Base-by-base conservation (phyloP, 2,797 vertebrate genomes). In the Limosa lapponica region DNA sequence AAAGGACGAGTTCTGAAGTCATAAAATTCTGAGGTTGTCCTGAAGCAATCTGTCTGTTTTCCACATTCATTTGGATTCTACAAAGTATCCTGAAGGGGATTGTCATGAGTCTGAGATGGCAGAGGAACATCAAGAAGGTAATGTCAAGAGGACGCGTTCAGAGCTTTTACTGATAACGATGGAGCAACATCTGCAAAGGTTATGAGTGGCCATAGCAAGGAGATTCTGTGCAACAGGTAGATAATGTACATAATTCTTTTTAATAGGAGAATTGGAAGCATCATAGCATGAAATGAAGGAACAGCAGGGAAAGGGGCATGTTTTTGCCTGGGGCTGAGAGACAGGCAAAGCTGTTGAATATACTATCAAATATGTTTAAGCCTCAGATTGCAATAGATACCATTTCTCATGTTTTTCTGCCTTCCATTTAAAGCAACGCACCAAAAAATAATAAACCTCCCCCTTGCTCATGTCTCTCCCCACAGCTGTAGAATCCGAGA, bases 201-300 rank as follows among this genome's bases (percentile, higher is more conserved):
- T 96, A 52, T 75, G 55, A 85, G 80, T 71, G 74, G 74, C 79
- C 74, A 74, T 59, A 61, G 78, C 27, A 95, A 90, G 71, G 49
- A 70, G 41, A 64, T 80, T 95, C 80, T 84, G 51, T 78, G 74
- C 86, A 95, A 90, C 83, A 92, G 74, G 92, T 95, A 94, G 81
- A 71, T 91, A 90, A 95, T 77, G 54, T 87, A 59, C 78, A 58
- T 89, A 78, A 89, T 90, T 95, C 78, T 66, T 91, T 82, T 88
- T 55, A 44, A 82, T 83, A 65, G 59, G 82, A 90, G 74, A 82
- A 92, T 48, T 95, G 90, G 87, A 93, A 95, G 90, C 92, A 80
- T 91, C 86, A 92, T 51, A 91, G 72, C 92, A 92, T 97, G 95
- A 96, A 96, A 96, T 95, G 87, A 96, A 96, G 89, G 65, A 96